A percentile compares a stretch with the other conserved stretches of the same genome.
Conservation (phyloP, 2,113 vertebrate species). For the Galeopterus variegatus region DNA sequence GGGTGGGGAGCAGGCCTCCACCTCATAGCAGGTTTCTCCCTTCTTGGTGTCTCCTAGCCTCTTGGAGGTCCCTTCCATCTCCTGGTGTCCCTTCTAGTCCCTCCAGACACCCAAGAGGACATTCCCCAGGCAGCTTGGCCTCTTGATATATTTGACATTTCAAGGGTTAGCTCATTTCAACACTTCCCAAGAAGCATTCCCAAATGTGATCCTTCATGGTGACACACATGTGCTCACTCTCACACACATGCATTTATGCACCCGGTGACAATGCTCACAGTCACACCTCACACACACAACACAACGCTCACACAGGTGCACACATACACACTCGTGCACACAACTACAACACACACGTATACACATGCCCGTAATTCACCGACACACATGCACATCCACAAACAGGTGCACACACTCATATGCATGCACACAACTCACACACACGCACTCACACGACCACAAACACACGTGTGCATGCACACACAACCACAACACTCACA, state of each 20-base stretch:
- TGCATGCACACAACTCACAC: no score
- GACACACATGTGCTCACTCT: background rate
- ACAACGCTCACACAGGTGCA: background rate
- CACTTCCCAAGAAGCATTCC: background rate
- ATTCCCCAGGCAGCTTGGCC: background rate
- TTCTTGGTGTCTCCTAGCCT: background rate
- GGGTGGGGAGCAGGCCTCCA: background rate
- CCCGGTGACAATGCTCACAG: background rate
- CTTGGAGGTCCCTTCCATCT: background rate
- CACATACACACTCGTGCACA: no score
- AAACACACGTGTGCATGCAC: fast-evolving
- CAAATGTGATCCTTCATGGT: background rate
- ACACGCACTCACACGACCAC: background rate
- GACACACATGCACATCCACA: fast-evolving
- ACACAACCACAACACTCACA: background rate
- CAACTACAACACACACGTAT: no score
- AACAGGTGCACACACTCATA: no score
- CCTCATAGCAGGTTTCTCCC: background rate
- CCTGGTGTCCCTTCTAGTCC: background rate
- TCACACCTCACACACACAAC: background rate
- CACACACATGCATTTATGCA: background rate
- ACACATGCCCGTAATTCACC: no score
- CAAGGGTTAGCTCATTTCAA: background rate
- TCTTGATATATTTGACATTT: background rate
- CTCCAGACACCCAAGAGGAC: background rate